Evolutionary conservation across 2,888 invertebrate species (phyloP), one percentile per base, ranked within the genome.

Genomic region (Drosophila longiperda): DNA sequence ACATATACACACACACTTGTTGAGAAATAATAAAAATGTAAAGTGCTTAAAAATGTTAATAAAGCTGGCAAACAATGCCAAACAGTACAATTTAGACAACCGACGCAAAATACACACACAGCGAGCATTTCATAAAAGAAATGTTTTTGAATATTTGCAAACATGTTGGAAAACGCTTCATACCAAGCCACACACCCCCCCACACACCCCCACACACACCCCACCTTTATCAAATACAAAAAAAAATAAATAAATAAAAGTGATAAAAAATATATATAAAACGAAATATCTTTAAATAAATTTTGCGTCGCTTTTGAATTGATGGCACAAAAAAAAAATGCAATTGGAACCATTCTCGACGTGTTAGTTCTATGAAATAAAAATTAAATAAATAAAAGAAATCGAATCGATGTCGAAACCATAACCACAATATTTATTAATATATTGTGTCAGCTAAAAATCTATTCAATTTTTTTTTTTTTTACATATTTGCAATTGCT

Each of bases 41-140:
- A 83, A 84, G 82, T 87, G 82, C 85, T 82, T 82, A 71, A 87
- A 84, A 84, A 82, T 52, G 67, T 87, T 79, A 72, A 84, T 84
- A 77, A 77, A 79, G 75, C 85, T 67, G 55, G 63, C 79, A 78
- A 84, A 87, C 83, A 84, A 78, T 82, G 79, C 45, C 60, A 70
- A 67, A 69, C 60, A 67, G 60, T 38, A 54, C 42, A 40, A 53
- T 36, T 54, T 61, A 40, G 38, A 52, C 38, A 61, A 17, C 33
- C 45, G 45, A 58, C 54, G 66, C 50, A 66, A 29, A 45, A 7
- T 45, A 59, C 63, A 61, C 63, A 61, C 29, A 45, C 40, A 63
- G 62, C 67, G 50, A 68, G 58, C 54, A 53, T 70, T 58, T 61
- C 66, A 70, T 75, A 79, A 74, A 75, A 65, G 55, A 62, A 76